A percentile compares a stretch with the other conserved stretches of the same genome.
Evolutionary conservation across 2,888 invertebrate species (phyloP).

Genomic region (Caenorhabditis uteleia): DNA sequence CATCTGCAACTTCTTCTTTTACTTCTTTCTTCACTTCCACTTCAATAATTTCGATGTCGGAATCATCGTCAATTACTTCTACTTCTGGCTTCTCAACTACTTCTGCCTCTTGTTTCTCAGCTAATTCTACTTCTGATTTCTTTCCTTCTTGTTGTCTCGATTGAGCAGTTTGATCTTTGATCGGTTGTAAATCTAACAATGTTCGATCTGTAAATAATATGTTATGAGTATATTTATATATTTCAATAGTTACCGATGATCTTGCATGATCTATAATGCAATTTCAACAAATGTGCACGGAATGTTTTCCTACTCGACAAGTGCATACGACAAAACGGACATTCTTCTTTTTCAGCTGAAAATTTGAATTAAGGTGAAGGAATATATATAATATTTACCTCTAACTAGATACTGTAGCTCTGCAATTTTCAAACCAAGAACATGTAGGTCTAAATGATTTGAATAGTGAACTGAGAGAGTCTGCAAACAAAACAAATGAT

Average conservation of each 20-base stretch:
- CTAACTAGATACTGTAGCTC: background rate
- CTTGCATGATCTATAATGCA: conserved; percentile 21
- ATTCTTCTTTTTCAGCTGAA: conserved; percentile 18
- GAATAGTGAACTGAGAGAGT: no score
- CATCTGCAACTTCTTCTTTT: conserved; percentile 12
- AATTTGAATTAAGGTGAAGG: conserved; percentile 2
- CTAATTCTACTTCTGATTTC: background rate
- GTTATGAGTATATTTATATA: no score
- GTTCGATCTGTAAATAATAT: no score
- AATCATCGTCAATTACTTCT: background rate
- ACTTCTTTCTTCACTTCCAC: conserved; percentile 6
- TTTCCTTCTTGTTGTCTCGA: background rate
- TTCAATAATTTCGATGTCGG: no score
- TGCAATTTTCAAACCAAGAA: no score
- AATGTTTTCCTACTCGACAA: conserved; percentile 14
- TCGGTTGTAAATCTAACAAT: no score
- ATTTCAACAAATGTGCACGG: conserved; percentile 15
- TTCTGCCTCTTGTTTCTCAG: conserved; percentile 9
- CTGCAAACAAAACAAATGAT: no score
- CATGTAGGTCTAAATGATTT: no score
- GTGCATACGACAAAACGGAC: conserved; percentile 25
- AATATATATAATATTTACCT: background rate
- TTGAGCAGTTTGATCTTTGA: no score
- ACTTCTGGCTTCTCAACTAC: background rate
- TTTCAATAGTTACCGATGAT: no score